Percentiles rank a stretch among this genome's conserved stretches.
phyloP scores from a whole-genome alignment of 2,888 invertebrate genomes.

The Ennomos fuscantarius region DNA sequence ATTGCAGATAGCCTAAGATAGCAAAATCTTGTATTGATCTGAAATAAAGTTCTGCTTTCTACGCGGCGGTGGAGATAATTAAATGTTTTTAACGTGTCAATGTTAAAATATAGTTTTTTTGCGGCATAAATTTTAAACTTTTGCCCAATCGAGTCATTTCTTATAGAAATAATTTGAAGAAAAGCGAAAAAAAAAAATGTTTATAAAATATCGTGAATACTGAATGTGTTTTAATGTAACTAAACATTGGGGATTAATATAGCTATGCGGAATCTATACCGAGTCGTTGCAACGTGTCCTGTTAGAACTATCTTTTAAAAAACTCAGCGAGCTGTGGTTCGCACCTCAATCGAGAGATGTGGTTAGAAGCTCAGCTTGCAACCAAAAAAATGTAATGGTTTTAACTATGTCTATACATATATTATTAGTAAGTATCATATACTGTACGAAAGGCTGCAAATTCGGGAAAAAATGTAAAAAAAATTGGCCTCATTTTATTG shows the following conservation, averaged over 20 bases:
- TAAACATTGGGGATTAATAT: constrained; percentile 62
- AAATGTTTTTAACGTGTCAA: constrained; percentile 9
- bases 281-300: constrained; percentile 65
- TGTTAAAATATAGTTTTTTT: constrained; percentile 68
- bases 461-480: constrained; percentile 78
- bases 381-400: constrained; percentile 69
- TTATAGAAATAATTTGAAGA: constrained; percentile 44
- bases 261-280: constrained; percentile 67
- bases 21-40: too few relatives aligned
- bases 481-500: constrained; percentile 73
- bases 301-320: constrained; percentile 68
- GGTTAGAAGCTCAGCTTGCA: constrained; percentile 55
- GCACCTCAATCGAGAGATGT: constrained; percentile 38
- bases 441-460: constrained; percentile 82
- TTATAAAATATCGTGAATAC: constrained; percentile 60
- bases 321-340: constrained; percentile 57
- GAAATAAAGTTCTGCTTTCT: too few relatives aligned
- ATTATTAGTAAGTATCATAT: constrained; percentile 81
- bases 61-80: too few relatives aligned
- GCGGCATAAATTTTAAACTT: constrained; percentile 48
- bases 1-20: too few relatives aligned
- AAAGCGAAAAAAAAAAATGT: constrained; percentile 62
- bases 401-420: constrained; percentile 82
- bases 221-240: constrained; percentile 62
- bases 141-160: constrained; percentile 53